A percentile compares a stretch with the other conserved stretches of the same genome.
Evolutionary conservation across 1,140 invertebrate genomes (phyloP).

Genomic region (Plutomurus gul): DNA sequence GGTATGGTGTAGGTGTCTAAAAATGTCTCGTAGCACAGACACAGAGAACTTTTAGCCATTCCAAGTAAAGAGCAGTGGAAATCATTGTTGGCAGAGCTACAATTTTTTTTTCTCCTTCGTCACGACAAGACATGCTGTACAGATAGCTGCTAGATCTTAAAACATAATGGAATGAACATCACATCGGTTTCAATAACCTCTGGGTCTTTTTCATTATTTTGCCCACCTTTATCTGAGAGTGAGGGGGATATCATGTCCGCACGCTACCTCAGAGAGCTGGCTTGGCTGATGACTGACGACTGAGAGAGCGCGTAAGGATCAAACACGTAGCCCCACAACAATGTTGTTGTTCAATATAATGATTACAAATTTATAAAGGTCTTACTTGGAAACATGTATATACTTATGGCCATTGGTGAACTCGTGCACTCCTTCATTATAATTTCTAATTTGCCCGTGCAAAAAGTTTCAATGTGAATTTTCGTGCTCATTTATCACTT

Average conservation of each 20-base stretch:
- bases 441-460: slow-evolving; percentile 7
- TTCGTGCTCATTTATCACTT: neutral
- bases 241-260: neutral
- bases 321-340: neutral
- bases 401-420: neutral
- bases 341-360: neutral
- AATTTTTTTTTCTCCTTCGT: slow-evolving; percentile 1
- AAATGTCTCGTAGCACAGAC: too few relatives aligned
- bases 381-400: neutral
- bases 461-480: neutral
- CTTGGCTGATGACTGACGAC: too few relatives aligned
- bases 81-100: neutral
- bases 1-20: too few relatives aligned
- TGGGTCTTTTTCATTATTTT: neutral
- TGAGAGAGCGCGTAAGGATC: too few relatives aligned
- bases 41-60: too few relatives aligned
- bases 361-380: neutral
- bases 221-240: neutral
- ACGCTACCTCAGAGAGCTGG: too few relatives aligned
- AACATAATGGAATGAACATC: neutral
- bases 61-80: too few relatives aligned
- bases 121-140: slow-evolving; percentile 14
- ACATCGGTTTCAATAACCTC: slow-evolving; percentile 13
- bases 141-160: neutral
- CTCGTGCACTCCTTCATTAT: neutral